phyloP scores from a whole-genome alignment of 2,888 invertebrate genomes.

The Ptychoptera albimana region DNA sequence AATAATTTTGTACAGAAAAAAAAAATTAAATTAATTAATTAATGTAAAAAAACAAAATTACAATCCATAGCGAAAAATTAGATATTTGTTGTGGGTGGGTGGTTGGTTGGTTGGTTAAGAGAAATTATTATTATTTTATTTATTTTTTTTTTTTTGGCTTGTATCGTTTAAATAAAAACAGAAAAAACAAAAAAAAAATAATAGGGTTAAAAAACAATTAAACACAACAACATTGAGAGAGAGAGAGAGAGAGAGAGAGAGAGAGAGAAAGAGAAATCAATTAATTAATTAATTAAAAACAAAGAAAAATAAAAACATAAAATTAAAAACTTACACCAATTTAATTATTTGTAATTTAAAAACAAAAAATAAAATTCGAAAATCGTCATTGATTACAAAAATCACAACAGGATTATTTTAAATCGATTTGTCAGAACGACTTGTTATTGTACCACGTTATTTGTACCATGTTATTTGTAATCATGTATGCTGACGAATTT shows the following conservation, averaged over 20 bases:
- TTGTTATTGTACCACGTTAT: too few species aligned
- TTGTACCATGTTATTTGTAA: too few species aligned
- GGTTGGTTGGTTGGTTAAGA: too few species aligned
- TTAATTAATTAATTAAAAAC: constrained; percentile 4
- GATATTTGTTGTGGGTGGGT: too few species aligned
- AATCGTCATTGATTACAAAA: neutral
- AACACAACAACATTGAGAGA: constrained; percentile 16
- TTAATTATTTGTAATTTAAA: constrained; percentile 9
- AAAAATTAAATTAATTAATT: constrained; percentile 6
- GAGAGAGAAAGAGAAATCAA: constrained; percentile 9
- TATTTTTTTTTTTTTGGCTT: too few species aligned
- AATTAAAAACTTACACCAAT: neutral
- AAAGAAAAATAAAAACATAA: constrained; percentile 11
- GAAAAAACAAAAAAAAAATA: constrained; percentile 1
- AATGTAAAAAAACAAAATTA: constrained; percentile 10
- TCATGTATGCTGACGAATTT: too few species aligned
- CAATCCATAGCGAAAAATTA: constrained; percentile 8
- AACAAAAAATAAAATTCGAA: constrained; percentile 9
- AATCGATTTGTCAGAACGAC: too few species aligned
- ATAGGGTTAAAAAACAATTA: constrained; percentile 9
- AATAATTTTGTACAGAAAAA: too few species aligned
- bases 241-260: constrained; percentile 11
- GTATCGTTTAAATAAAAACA: neutral
- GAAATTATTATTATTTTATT: too few species aligned
- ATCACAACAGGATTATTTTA: neutral